phyloP scores from a whole-genome alignment of 1,140 invertebrate genomes.

The Nixonia krombeini region DNA sequence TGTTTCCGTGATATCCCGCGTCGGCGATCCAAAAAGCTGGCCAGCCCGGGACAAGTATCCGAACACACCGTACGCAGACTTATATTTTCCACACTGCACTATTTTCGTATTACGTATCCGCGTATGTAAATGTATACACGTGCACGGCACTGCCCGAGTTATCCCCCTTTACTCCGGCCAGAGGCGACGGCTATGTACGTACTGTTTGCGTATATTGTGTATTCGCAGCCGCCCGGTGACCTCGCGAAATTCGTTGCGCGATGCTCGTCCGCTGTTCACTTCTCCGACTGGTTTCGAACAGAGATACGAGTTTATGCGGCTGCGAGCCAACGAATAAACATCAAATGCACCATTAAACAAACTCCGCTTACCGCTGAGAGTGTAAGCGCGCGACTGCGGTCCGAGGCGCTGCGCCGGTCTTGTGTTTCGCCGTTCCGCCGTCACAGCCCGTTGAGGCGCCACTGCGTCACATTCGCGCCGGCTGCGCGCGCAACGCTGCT shows the following conservation, averaged over 20 bases:
- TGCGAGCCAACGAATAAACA: constrained; percentile 41
- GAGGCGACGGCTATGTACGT: constrained; percentile 22
- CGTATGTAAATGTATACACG: constrained; percentile 46
- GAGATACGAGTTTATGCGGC: not conserved
- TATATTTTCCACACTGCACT: constrained; percentile 50
- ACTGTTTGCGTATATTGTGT: not conserved
- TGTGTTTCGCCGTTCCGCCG: constrained; percentile 38
- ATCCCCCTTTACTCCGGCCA: constrained; percentile 22
- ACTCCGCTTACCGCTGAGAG: constrained; percentile 63
- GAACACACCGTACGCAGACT: no score
- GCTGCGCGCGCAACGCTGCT: constrained; percentile 35
- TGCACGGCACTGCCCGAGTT: constrained; percentile 51
- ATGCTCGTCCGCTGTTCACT: no score
- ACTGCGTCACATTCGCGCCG: constrained; percentile 25
- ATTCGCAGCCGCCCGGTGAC: not conserved
- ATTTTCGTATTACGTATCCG: not conserved
- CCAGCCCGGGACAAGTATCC: no score
- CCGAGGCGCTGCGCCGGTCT: constrained; percentile 59
- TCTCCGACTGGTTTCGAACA: no score
- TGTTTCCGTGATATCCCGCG: constrained; percentile 1
- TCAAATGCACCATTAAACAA: constrained; percentile 43
- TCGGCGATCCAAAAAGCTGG: constrained; percentile 1
- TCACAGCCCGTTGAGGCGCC: constrained; percentile 31
- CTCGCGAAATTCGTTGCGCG: not conserved
- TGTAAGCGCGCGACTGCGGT: constrained; percentile 70